Evolutionary conservation across 2,113 vertebrate genomes (phyloP).

Genomic region (Megaceryle maxima): DNA sequence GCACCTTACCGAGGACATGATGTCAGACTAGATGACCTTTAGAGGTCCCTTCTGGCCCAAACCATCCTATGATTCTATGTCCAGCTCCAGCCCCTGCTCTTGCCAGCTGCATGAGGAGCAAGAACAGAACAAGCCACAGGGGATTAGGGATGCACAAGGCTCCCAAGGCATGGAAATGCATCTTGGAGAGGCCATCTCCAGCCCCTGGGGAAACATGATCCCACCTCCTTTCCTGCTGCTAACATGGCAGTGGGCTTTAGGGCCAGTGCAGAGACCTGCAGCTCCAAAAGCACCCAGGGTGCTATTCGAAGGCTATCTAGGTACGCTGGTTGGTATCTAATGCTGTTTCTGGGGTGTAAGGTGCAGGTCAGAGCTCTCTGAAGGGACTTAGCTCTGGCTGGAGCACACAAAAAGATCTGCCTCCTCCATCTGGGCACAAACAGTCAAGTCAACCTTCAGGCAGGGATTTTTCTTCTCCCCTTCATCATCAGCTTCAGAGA

Average conservation of each 20-base stretch:
- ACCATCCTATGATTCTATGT: too few species aligned
- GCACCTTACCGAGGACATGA: background rate
- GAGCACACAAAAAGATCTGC: background rate
- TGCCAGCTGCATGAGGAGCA: background rate
- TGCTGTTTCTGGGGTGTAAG: background rate
- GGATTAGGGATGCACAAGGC: background rate
- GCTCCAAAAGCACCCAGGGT: background rate
- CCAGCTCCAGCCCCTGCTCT: background rate
- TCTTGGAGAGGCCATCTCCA: background rate
- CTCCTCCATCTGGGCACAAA: background rate
- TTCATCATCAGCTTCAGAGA: background rate
- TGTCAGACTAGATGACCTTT: too few species aligned
- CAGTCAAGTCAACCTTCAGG: background rate
- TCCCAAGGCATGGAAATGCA: background rate
- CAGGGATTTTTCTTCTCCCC: background rate
- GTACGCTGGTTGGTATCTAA: background rate
- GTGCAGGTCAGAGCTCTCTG: background rate
- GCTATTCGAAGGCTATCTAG: background rate
- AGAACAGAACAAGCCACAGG: background rate
- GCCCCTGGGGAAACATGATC: background rate
- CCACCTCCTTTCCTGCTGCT: background rate
- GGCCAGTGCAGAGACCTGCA: background rate
- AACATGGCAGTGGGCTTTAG: accelerated
- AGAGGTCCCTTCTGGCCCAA: too few species aligned
- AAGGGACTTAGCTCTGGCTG: background rate